A percentile compares a stretch with the other conserved stretches of the same genome.
phyloP scores from a whole-genome alignment of 1,140 invertebrate species.

The Drosophila prosaltans region DNA sequence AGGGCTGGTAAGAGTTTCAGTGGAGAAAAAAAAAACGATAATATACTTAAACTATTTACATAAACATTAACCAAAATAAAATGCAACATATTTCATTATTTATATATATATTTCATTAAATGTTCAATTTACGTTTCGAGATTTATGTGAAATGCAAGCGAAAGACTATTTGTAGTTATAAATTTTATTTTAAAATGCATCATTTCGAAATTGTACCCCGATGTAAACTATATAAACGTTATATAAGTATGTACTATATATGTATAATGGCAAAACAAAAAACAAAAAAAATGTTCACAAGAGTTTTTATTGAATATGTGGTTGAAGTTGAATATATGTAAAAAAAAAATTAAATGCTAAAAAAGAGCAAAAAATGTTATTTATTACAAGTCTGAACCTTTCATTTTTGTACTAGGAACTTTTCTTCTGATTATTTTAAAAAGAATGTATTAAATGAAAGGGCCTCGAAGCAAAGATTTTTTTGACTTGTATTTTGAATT shows the following conservation, averaged over 20 bases:
- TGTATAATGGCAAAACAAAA: conserved; percentile 26
- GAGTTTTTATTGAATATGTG: conserved; percentile 54
- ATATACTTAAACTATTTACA: background rate
- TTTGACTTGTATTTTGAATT: too few species aligned
- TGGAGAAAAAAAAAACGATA: conserved; percentile 45
- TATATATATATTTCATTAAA: conserved; percentile 19
- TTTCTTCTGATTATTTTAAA: too few species aligned
- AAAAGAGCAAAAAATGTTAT: conserved; percentile 25
- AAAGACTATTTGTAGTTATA: conserved; percentile 68
- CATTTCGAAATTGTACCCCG: conserved; percentile 18
- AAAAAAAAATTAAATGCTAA: conserved; percentile 41
- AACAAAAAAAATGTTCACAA: conserved; percentile 43
- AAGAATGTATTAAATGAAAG: too few species aligned
- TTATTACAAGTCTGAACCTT: background rate
- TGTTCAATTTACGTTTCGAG: conserved; percentile 41
- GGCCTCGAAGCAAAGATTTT: too few species aligned
- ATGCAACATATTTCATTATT: conserved; percentile 56
- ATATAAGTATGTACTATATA: conserved; percentile 35
- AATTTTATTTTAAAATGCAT: conserved; percentile 57
- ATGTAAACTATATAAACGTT: conserved; percentile 40
- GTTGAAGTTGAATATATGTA: conserved; percentile 53
- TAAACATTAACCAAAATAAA: conserved; percentile 32
- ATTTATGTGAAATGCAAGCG: conserved; percentile 44
- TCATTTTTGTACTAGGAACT: too few species aligned
- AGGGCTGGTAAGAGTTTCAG: conserved; percentile 80